Percentiles rank a stretch among this genome's conserved stretches.
Conservation (phyloP, 1,140 invertebrate species). For the Mizuhopecten yessoensis region DNA sequence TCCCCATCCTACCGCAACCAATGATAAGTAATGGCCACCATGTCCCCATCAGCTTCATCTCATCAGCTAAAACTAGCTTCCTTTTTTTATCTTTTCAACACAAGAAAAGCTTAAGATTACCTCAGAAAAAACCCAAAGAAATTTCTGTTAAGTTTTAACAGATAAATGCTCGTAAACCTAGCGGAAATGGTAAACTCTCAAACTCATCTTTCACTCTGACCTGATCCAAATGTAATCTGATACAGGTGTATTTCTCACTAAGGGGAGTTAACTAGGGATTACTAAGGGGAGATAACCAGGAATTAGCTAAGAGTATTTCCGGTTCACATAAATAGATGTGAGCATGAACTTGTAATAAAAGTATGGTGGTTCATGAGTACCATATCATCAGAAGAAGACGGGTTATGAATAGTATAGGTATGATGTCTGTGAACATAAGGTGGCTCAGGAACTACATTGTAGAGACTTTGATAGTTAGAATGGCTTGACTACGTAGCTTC, state of each 20-base stretch:
- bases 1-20: neutral
- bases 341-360: too few relatives aligned
- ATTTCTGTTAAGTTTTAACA: conserved; percentile 7
- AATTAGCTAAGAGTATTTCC: neutral
- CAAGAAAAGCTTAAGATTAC: conserved; percentile 39
- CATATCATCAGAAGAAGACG: too few relatives aligned
- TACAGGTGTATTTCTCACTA: neutral
- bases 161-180: neutral
- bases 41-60: neutral
- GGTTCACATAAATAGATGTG: neutral
- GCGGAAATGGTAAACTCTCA: neutral
- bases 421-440: too few relatives aligned
- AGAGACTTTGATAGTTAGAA: too few relatives aligned
- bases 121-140: neutral
- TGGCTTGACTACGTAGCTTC: too few relatives aligned
- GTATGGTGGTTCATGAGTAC: too few relatives aligned
- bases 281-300: neutral
- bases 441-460: too few relatives aligned
- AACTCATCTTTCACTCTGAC: neutral
- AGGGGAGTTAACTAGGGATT: neutral
- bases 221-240: neutral
- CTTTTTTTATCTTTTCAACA: conserved; percentile 18
- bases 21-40: conserved; percentile 18
- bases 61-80: conserved; percentile 1
- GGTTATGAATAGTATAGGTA: too few relatives aligned